Conservation (phyloP, 2,113 vertebrate species). For the Todiramphus chloris region DNA sequence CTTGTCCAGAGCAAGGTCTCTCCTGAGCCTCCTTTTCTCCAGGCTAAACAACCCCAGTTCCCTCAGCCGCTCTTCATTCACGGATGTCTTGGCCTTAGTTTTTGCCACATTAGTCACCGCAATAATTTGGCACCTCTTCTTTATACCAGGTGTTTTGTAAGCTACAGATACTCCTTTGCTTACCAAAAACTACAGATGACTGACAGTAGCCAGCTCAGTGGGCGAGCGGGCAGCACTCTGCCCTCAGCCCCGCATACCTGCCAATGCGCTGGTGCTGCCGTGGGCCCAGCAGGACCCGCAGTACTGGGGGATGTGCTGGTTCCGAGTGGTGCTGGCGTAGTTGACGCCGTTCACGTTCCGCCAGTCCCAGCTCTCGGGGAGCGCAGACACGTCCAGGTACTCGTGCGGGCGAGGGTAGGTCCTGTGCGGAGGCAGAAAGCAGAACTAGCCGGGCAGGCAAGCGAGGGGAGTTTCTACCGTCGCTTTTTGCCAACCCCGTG, state of each 20-base stretch:
- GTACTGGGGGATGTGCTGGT: slow-evolving; percentile 98
- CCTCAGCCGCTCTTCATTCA: neutral
- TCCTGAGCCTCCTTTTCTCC: neutral
- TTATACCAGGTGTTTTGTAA: rapidly evolving
- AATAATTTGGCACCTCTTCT: neutral
- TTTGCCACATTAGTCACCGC: rapidly evolving
- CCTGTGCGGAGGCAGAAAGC: neutral
- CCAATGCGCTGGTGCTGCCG: slow-evolving; percentile 93
- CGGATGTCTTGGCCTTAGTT: rapidly evolving
- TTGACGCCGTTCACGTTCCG: slow-evolving; percentile 85
- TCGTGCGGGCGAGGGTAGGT: slow-evolving; percentile 85
- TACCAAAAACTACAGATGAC: rapidly evolving
- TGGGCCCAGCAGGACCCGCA: slow-evolving; percentile 99
- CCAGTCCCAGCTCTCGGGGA: slow-evolving; percentile 93
- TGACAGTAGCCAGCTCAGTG: rapidly evolving
- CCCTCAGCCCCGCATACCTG: slow-evolving; percentile 73
- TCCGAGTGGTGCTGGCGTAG: slow-evolving; percentile 89
- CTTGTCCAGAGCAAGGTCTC: neutral
- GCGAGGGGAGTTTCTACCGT: neutral
- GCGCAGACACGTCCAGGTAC: slow-evolving; percentile 70
- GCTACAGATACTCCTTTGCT: neutral
- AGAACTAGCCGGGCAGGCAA: neutral
- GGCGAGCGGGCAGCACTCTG: neutral
- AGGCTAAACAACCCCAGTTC: neutral
- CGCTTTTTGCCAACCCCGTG: no score